phyloP scores from a whole-genome alignment of 2,888 invertebrate genomes.

The Drepanosiphum platanoidis region DNA sequence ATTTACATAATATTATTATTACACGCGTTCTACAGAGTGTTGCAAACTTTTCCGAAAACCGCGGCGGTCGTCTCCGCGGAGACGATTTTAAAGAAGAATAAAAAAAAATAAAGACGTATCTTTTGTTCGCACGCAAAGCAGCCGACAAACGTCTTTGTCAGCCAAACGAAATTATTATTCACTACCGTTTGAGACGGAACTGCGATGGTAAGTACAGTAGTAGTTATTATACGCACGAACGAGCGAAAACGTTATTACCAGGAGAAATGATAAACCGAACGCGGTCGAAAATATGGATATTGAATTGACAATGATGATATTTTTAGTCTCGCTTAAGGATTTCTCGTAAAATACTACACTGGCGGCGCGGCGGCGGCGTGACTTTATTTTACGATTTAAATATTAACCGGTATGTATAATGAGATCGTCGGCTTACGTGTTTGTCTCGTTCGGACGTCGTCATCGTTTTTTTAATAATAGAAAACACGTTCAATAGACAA shows the following conservation, averaged over 20 bases:
- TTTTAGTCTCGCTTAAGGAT: no score
- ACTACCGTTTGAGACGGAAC: constrained; percentile 16
- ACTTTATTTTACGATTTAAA: no score
- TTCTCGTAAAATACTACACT: no score
- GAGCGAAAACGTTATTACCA: not conserved
- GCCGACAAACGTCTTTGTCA: constrained; percentile 34
- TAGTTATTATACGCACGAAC: not conserved
- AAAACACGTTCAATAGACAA: no score
- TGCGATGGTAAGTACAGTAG: not conserved
- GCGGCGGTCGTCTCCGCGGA: not conserved
- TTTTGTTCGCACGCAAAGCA: constrained; percentile 15
- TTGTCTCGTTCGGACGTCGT: no score
- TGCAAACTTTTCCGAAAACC: not conserved
- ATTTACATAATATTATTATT: constrained; percentile 26
- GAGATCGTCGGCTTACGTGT: no score
- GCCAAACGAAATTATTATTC: constrained; percentile 19
- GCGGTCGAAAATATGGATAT: no score
- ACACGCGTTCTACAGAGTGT: constrained; percentile 1
- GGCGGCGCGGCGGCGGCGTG: no score
- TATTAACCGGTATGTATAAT: no score
- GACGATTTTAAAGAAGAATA: not conserved
- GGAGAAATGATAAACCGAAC: not conserved
- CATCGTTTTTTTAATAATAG: no score
- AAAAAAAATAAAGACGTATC: not conserved
- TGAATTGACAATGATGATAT: no score